Base-by-base conservation (phyloP, 2,888 invertebrate species). In the Tortricodes alternella region DNA sequence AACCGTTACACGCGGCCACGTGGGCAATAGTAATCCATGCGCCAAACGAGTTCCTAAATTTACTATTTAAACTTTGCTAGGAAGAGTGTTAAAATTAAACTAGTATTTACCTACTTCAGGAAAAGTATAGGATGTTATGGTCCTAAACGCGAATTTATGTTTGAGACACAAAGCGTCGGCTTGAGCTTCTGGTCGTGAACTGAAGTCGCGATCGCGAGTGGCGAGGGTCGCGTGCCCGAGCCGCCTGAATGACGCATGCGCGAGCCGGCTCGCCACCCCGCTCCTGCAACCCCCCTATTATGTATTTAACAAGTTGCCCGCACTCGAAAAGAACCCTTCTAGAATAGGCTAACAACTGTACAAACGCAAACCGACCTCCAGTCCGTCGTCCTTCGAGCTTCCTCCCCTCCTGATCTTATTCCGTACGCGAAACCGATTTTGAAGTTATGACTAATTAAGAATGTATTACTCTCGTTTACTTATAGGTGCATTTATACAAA, bases 161-260 rank as follows among this genome's bases (percentile, higher is more conserved):
- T 27, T 16, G 37, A 58, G 71, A 58, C 68, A 70, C 75, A 63
- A 72, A 71, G 59, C 62, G 57, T 66, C 65, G 65, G 71, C 68
- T 68, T 64, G 70, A 70, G 74, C 71, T 73, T 68, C 76, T 77
- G 83, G 82, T 84, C 80, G 80, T 51, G 50, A 46, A 60, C 56
- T 50, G 44, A 34, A 23, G 5, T 78, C 72, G 11, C 15, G 29
- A 11, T n/a, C 44, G 27, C n/a, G 70, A 88, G 86, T 87, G 83
- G 82, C 73, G 69, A 76, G 78, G 77, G 80, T 74, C 81, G 73
- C 72, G 41, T 16, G 50, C 67, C 71, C 73, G 74, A 73, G 71
- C 69, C 71, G 65, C 68, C 71, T 80, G 76, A 81, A 85, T 77
- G 62, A 85, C 81, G 87, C 89, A 89, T 89, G 89, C 90, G 89